Percentiles rank a stretch among this genome's conserved stretches.
These are phyloP conservation scores for Ochotona princeps DNA, from an alignment of 2,113 vertebrate genomes.

Conservation along the genomic window DNA sequence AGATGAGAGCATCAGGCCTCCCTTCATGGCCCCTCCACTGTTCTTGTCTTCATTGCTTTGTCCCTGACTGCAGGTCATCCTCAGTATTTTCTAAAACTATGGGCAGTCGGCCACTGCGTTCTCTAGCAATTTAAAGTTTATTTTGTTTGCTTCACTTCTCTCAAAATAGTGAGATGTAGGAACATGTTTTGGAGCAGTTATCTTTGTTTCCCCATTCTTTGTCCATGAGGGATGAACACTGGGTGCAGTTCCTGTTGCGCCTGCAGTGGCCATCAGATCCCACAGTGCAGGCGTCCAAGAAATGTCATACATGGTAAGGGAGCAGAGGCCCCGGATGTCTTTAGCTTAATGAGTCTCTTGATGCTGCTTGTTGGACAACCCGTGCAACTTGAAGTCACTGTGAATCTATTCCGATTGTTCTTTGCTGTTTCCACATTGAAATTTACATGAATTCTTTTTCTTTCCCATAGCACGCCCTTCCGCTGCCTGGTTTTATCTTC, in stretches of 20 bases:
- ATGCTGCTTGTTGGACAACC: background rate
- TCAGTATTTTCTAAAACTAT: background rate
- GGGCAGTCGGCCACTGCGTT: background rate
- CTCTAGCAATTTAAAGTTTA: background rate
- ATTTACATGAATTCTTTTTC: background rate
- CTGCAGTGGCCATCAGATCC: background rate
- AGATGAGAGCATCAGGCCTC: fast-evolving
- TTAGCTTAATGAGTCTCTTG: background rate
- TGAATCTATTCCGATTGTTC: background rate
- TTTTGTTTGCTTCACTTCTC: background rate
- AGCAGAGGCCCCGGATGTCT: background rate
- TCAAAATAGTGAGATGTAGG: background rate
- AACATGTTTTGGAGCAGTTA: background rate
- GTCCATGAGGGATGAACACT: background rate
- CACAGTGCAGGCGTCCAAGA: background rate
- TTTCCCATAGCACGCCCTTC: constrained; percentile 91
- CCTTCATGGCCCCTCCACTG: background rate
- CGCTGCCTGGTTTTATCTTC: constrained; percentile 96
- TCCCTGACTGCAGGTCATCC: background rate
- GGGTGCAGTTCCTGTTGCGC: background rate
- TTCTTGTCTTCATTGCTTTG: background rate
- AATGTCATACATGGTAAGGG: background rate
- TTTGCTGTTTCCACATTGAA: background rate
- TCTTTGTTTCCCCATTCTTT: background rate
- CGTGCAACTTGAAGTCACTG: background rate